Evolutionary conservation across 1,140 invertebrate genomes (phyloP), one percentile per base, ranked within the genome.

Genomic region (Zaprionus ghesquierei): DNA sequence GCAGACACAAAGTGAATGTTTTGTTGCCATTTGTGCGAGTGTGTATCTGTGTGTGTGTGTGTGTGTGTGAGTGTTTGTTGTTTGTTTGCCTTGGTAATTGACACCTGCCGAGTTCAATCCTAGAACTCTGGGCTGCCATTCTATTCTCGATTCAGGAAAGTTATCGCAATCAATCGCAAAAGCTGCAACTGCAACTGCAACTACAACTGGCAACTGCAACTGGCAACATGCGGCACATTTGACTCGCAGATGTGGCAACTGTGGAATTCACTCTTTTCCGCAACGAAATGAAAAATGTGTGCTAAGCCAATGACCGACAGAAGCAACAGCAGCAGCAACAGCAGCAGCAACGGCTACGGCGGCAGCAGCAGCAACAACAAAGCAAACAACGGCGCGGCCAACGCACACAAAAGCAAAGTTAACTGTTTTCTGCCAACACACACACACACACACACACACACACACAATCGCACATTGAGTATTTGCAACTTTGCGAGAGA

Each of bases 221-320:
- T 41, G 22, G 22, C 54, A 50, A 20, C 44, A 46, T 49, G 38
- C 41, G 58, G 58, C 56, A 70, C 38, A 65, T 56, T 65, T 65
- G 41, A 65, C 62, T 55, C 51, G 54, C 33, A 64, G 61, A 58
- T 63, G 61, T 54, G 49, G 61, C 54, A 27, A 66, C 63, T 69
- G 55, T 69, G 70, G 85, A 89, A 89, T 89, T 90, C 81, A 89
- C 81, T 82, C 77, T 86, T 86, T 85, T 86, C 79, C 81, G 81
- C 90, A 91, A 90, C 76, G 90, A 91, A 91, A 91, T 91, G 89
- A 91, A 91, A 91, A 91, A 91, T 91, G 90, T 91, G 82, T 90
- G 89, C 86, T 91, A 91, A 91, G 89, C 89, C 89, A 91, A 91
- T 91, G 89, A 91, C 89, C 89, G 89, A 91, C 82, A 91, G 89